Evolutionary conservation across 2,888 invertebrate genomes (phyloP).

Genomic region (Cetonia aurata): DNA sequence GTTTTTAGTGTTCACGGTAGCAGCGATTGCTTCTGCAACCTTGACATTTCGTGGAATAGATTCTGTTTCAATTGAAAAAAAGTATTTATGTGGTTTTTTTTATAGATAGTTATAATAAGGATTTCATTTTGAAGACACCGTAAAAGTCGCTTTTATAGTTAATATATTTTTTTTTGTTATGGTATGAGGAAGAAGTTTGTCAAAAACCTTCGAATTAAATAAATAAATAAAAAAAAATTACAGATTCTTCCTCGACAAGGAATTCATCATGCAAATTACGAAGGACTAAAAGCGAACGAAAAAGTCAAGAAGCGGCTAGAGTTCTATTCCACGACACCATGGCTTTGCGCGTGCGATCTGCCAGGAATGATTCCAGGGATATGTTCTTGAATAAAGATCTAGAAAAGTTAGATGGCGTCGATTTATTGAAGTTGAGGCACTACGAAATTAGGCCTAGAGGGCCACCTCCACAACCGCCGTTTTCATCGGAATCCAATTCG

Average conservation of each 20-base stretch:
- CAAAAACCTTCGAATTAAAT: neutral
- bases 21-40: neutral
- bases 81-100: too few relatives aligned
- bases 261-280: conserved; percentile 58
- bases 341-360: conserved; percentile 77
- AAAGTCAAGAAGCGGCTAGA: conserved; percentile 60
- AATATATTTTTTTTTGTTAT: too few relatives aligned
- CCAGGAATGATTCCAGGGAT: conserved; percentile 74
- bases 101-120: too few relatives aligned
- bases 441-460: conserved; percentile 47
- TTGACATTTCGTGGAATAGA: conserved; percentile 6
- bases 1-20: neutral
- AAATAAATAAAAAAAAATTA: conserved; percentile 6
- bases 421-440: conserved; percentile 47
- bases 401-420: conserved; percentile 55
- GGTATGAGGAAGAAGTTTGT: neutral
- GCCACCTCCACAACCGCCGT: conserved; percentile 50
- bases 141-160: too few relatives aligned
- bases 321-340: conserved; percentile 85
- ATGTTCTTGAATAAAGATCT: conserved; percentile 68
- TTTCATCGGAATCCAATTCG: neutral
- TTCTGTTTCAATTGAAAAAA: too few relatives aligned
- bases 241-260: conserved; percentile 8
- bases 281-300: conserved; percentile 66
- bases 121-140: too few relatives aligned